Conservation (phyloP, 2,113 vertebrate genomes). For the Willisornis vidua region DNA sequence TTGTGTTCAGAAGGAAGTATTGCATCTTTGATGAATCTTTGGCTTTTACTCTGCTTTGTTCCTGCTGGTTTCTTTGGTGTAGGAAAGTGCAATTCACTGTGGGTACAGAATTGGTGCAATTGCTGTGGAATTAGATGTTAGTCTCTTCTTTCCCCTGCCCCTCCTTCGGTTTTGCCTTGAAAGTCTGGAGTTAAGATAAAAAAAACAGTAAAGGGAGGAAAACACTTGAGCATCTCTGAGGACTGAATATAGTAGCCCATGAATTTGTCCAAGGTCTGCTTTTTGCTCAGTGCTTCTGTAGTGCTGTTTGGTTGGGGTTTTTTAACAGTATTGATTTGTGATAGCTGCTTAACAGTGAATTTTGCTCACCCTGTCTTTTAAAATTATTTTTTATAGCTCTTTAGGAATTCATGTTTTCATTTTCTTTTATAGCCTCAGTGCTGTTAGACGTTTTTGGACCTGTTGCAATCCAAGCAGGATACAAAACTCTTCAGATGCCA, state of each 20-base stretch:
- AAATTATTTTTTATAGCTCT: neutral
- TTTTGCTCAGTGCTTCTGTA: neutral
- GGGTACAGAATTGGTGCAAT: neutral
- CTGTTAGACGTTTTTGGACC: neutral
- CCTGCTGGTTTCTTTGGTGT: neutral
- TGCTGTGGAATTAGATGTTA: neutral
- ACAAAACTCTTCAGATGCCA: neutral
- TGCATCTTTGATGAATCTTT: neutral
- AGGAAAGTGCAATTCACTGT: neutral
- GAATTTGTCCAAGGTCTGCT: neutral
- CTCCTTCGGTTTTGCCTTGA: neutral
- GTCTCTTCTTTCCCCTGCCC: rapidly evolving
- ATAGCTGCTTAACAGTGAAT: neutral
- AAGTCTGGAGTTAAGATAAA: neutral
- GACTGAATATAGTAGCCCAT: neutral
- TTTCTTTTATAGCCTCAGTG: neutral
- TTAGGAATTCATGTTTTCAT: neutral
- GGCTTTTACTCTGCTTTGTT: neutral
- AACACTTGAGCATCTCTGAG: neutral
- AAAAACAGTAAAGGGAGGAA: neutral
- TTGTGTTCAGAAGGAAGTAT: neutral
- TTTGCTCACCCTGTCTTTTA: neutral
- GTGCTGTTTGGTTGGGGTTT: neutral
- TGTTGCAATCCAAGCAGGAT: neutral
- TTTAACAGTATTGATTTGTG: neutral